Evolutionary conservation across 2,797 vertebrate genomes (phyloP).

Genomic region (Esox masquinongy): DNA sequence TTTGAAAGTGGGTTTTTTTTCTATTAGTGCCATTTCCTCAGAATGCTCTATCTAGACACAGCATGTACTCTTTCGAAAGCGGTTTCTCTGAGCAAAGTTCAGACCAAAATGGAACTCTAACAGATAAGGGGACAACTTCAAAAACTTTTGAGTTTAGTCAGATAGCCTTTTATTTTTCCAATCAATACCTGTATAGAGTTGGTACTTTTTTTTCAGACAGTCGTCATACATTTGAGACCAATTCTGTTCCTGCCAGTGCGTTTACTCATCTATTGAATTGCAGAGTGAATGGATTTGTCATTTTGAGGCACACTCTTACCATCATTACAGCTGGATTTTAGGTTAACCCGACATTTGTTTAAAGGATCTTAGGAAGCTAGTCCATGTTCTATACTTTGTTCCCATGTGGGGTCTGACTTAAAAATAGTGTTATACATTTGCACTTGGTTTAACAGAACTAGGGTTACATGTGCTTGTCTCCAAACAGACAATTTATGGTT

Average conservation of each 20-base stretch:
- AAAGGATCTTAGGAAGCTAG: not conserved
- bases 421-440: no score
- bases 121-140: constrained; percentile 54
- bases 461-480: no score
- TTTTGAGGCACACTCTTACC: constrained; percentile 25
- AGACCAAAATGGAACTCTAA: constrained; percentile 52
- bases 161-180: constrained; percentile 58
- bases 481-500: not conserved
- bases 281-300: constrained; percentile 50
- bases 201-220: not conserved
- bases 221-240: not conserved
- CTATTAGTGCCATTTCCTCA: constrained; percentile 45
- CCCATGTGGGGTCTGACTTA: no score
- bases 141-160: constrained; percentile 51
- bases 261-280: constrained; percentile 45
- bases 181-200: constrained; percentile 48
- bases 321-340: constrained; percentile 25
- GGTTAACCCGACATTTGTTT: constrained; percentile 7
- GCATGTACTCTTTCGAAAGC: constrained; percentile 47
- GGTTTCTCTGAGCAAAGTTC: constrained; percentile 37
- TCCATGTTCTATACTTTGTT: not conserved
- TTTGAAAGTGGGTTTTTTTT: constrained; percentile 27
- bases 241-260: constrained; percentile 29
- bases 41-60: constrained; percentile 25
- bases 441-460: no score